Base-by-base conservation (phyloP, 2,888 invertebrate species). In the Monopis laevigella region DNA sequence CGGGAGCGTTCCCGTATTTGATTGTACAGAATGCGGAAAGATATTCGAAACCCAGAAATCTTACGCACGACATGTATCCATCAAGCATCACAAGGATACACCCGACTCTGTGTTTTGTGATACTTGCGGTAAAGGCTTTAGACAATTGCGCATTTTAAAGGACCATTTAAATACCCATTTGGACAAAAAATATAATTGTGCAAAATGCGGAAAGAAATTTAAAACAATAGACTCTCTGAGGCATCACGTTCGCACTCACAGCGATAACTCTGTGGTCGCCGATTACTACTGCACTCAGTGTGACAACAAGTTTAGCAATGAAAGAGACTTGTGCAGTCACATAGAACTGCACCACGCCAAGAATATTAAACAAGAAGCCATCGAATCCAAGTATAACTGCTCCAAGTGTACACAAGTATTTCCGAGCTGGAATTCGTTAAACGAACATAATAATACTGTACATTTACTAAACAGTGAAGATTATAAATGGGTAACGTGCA, bases 171-270 rank as follows among this genome's bases (percentile, higher is more conserved):
- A 70, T 49, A 70, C 70, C 27, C 80, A 80, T 58, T 60, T 74
- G 42, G 68, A 77, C 51, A 67, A 67, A 2, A 64, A 66, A 0
- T 80, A 77, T 47, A 65, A 71, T 0, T 80, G 80, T 47, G 53
- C 50, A 28, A 62, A 53, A 47, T 80, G 80, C 35, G 58, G 56
- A 10, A 77, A 77, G 46, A 51, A 60, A 1, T 77, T 78, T 35
- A 73, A 69, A 56, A 64, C 68, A 0, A 77, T 69, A 42, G 77
- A 78, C 45, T 73, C 71, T 55, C 74, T 73, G 34, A 51, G 69
- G 39, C 55, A 72, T 0, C 80, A 80, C 45, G 49, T 77, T 5
- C 56, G 68, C n/a, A 72, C 74, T 48, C 80, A 80, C 46, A 59
- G 65, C 1, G 45, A 43, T 0, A 51, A 52, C 10, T 48, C 47